Conservation (phyloP, 1,140 invertebrate genomes). For the Macrobrachium nipponense region DNA sequence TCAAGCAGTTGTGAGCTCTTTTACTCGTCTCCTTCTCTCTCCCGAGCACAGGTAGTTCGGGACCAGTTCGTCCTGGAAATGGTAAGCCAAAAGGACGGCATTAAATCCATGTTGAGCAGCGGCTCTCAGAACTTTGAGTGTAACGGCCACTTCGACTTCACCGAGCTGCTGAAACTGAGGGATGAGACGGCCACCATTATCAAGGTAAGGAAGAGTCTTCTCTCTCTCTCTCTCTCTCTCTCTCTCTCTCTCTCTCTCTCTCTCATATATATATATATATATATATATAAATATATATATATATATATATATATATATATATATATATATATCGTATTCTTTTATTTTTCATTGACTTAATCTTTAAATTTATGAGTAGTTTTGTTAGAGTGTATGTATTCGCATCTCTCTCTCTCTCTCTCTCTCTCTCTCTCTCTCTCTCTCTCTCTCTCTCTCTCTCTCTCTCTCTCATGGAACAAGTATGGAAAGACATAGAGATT, state of each 20-base stretch:
- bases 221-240: constrained; percentile 42
- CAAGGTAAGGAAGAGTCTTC: constrained; percentile 46
- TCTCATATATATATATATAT: background rate
- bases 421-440: too few species aligned
- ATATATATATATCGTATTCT: too few species aligned
- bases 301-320: too few species aligned
- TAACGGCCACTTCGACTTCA: constrained; percentile 55
- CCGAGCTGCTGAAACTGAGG: constrained; percentile 39
- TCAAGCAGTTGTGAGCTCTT: background rate
- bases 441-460: too few species aligned
- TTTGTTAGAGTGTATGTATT: too few species aligned
- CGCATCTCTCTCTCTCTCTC: too few species aligned
- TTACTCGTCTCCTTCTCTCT: background rate
- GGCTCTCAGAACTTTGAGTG: constrained; percentile 59
- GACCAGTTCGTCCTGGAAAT: constrained; percentile 58
- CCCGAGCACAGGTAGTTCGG: constrained; percentile 37
- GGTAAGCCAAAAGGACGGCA: constrained; percentile 48
- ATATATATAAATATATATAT: too few species aligned
- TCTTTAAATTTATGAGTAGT: too few species aligned
- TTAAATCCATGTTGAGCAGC: constrained; percentile 51
- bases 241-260: constrained; percentile 40
- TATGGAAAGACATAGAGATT: too few species aligned
- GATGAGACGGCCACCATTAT: constrained; percentile 57
- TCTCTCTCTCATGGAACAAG: too few species aligned
- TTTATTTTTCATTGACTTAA: too few species aligned